Base-by-base conservation (phyloP, 2,888 invertebrate genomes). In the Lucinisca nassula region DNA sequence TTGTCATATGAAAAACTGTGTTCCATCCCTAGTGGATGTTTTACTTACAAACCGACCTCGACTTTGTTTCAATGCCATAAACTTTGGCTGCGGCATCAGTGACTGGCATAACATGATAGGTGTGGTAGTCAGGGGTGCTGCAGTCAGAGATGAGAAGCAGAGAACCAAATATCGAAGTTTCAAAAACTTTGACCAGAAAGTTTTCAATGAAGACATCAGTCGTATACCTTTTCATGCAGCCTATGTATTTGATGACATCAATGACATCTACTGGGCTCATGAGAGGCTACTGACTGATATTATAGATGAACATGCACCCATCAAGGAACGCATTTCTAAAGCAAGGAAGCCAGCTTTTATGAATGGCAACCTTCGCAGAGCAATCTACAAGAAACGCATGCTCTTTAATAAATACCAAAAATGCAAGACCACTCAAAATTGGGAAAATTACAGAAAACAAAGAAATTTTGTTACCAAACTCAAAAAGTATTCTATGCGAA, bases 311-410 rank as follows among this genome's bases (percentile, higher is more conserved):
- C 82, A 82, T 84, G 84, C 76, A 8, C 84, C 79, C 10, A 27
- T 82, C n/a, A 76, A 84, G 73, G 70, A 72, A 3, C 84, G 74
- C 38, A 40, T 55, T 14, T 6, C 55, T 17, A 24, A 77, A 8
- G n/a, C 21, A 37, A 14, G 78, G 3, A 24, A 74, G 17, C 40
- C 74, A 14, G 81, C 82, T 35, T 80, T 76, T 37, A 85, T 82
- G 75, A 85, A 85, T 67, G 35, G 45, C n/a, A 61, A 40, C 3
- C 32, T 85, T 0, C 61, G 79, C 27, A 77, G 75, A 32, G 79
- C 82, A 24, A 82, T 85, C 8, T 85, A 82, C 49, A 85, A 82
- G 24, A 85, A 85, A 27, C 55, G 73, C 32, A 85, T 82, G 82
- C 24, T 85, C 14, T 30, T 21, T 30, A 75, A 82, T 76, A 82